A percentile compares a stretch with the other conserved stretches of the same genome.
Conservation (phyloP, 2,888 invertebrate genomes). For the Brachyptera putata region DNA sequence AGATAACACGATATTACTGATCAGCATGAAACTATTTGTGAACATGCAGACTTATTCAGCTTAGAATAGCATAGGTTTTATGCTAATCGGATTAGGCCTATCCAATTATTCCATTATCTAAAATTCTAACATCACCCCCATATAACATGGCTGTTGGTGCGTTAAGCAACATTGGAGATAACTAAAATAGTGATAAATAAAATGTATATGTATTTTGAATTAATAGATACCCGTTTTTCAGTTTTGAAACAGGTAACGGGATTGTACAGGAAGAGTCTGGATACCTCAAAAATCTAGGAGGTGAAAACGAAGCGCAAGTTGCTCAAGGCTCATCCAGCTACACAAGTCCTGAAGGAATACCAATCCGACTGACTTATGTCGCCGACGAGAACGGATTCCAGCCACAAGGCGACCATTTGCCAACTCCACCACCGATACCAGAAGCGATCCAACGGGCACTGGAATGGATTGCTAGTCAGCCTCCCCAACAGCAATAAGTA, state of each 20-base stretch:
- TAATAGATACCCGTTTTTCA: no score
- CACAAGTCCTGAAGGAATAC: constrained; percentile 32
- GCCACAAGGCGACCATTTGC: constrained; percentile 70
- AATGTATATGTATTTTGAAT: no score
- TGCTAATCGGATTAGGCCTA: no score
- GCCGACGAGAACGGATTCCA: constrained; percentile 78
- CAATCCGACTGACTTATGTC: constrained; percentile 48
- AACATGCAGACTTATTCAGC: no score
- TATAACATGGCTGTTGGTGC: no score
- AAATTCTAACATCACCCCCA: no score
- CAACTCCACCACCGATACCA: constrained; percentile 72
- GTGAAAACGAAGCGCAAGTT: constrained; percentile 43
- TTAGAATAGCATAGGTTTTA: no score
- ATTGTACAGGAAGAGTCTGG: constrained; percentile 56
- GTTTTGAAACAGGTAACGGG: constrained; percentile 59
- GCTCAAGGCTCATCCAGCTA: constrained; percentile 32
- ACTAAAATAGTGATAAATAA: no score
- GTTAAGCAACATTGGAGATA: no score
- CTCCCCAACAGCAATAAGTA: constrained; percentile 40
- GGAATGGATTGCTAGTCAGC: constrained; percentile 37
- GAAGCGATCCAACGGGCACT: constrained; percentile 62
- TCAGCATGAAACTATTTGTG: no score
- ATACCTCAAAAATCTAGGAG: constrained; percentile 53
- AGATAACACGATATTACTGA: no score
- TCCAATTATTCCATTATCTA: no score